phyloP scores from a whole-genome alignment of 1,140 invertebrate species.

The Sitodiplosis mosellana region DNA sequence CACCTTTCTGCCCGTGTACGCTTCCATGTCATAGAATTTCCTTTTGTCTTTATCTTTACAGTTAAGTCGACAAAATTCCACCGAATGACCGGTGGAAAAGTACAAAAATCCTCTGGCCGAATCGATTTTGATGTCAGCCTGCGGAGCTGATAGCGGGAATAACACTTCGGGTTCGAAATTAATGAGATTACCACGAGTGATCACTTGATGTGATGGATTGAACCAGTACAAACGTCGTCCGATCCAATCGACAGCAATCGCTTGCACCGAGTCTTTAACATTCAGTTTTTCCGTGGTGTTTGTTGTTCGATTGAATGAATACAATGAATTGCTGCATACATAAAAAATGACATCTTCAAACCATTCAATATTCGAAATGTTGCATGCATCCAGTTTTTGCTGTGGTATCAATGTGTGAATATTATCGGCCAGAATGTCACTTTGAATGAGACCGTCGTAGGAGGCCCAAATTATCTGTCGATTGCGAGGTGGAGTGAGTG shows the following conservation, averaged over 20 bases:
- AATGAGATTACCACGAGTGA: slow-evolving; percentile 43
- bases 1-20: slow-evolving; percentile 62
- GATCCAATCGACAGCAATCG: slow-evolving; percentile 75
- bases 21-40: neutral
- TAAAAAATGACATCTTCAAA: slow-evolving; percentile 48
- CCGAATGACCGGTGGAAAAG: slow-evolving; percentile 67
- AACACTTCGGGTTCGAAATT: slow-evolving; percentile 46
- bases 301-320: slow-evolving; percentile 47
- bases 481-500: slow-evolving; percentile 29
- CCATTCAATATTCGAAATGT: slow-evolving; percentile 47
- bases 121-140: slow-evolving; percentile 65
- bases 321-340: slow-evolving; percentile 52
- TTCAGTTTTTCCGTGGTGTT: slow-evolving; percentile 32
- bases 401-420: slow-evolving; percentile 20
- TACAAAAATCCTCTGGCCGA: slow-evolving; percentile 64
- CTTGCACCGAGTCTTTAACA: slow-evolving; percentile 50
- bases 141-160: slow-evolving; percentile 55
- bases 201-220: slow-evolving; percentile 60
- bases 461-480: slow-evolving; percentile 42
- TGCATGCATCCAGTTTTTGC: slow-evolving; percentile 26
- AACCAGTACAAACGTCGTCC: slow-evolving; percentile 80
- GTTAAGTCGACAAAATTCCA: slow-evolving; percentile 61
- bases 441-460: slow-evolving; percentile 44
- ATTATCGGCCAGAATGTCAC: slow-evolving; percentile 53
- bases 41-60: slow-evolving; percentile 32